phyloP scores from a whole-genome alignment of 2,113 vertebrate species.

The Brachypodius melanocephalos region DNA sequence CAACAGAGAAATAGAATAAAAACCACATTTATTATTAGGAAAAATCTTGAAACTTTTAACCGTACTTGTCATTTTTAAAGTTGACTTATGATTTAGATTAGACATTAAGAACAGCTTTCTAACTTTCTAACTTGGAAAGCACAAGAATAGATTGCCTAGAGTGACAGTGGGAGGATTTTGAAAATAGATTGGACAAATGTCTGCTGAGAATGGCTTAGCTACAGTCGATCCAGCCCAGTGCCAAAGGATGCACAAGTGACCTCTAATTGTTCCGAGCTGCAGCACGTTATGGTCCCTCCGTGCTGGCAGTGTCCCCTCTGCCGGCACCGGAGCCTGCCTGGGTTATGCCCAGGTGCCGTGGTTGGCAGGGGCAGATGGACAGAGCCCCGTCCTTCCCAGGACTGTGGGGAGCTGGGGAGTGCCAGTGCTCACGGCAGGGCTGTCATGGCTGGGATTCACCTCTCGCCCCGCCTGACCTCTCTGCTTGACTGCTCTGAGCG shows the following conservation, averaged over 20 bases:
- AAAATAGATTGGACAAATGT: slow-evolving; percentile 54
- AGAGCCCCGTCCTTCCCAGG: neutral
- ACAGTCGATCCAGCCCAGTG: neutral
- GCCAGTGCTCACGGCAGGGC: accelerated
- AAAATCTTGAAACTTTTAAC: slow-evolving; percentile 48
- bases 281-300: accelerated
- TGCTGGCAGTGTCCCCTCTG: neutral
- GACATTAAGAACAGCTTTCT: slow-evolving; percentile 61
- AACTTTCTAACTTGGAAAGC: slow-evolving; percentile 14
- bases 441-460: neutral
- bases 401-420: accelerated
- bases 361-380: accelerated
- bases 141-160: slow-evolving; percentile 56
- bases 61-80: slow-evolving; percentile 32
- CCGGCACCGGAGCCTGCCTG: accelerated
- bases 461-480: neutral
- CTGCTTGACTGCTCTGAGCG: neutral
- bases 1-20: slow-evolving; percentile 52
- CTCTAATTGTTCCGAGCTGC: neutral
- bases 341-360: accelerated
- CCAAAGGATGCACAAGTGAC: neutral
- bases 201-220: slow-evolving; percentile 7
- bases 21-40: slow-evolving; percentile 46
- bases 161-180: slow-evolving; percentile 63
- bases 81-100: slow-evolving; percentile 57